Conservation (phyloP, 2,797 vertebrate genomes). For the Lacerta viridis region DNA sequence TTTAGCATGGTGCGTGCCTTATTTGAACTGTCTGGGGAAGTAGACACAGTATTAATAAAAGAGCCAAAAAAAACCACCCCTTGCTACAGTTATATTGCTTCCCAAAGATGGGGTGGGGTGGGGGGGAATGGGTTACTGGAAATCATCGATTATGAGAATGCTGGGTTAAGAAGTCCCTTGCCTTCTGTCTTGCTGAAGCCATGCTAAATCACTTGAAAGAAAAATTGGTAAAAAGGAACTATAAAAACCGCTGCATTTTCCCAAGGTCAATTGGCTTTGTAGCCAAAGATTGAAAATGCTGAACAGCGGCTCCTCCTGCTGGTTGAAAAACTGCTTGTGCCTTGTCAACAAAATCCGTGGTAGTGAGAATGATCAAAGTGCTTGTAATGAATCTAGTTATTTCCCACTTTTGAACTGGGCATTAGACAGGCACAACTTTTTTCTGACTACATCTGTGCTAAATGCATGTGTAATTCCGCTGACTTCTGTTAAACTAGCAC, state of each 20-base stretch:
- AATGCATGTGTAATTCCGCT: neutral
- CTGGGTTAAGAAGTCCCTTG: slow-evolving; percentile 42
- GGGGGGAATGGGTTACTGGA: slow-evolving; percentile 15
- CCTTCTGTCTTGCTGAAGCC: slow-evolving; percentile 25
- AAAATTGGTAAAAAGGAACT: slow-evolving; percentile 32
- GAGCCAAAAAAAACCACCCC: slow-evolving; percentile 1
- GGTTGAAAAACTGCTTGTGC: slow-evolving; percentile 39
- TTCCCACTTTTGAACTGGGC: slow-evolving; percentile 8
- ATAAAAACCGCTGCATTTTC: slow-evolving; percentile 50
- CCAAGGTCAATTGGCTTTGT: slow-evolving; percentile 45
- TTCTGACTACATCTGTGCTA: neutral
- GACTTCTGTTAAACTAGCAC: slow-evolving; percentile 11
- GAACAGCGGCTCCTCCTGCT: slow-evolving; percentile 35
- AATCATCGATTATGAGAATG: slow-evolving; percentile 44
- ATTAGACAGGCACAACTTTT: slow-evolving; percentile 12
- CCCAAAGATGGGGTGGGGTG: slow-evolving; percentile 33
- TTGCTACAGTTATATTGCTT: slow-evolving; percentile 31
- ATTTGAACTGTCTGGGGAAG: slow-evolving; percentile 38
- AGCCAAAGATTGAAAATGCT: slow-evolving; percentile 38
- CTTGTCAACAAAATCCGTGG: neutral
- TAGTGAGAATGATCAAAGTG: slow-evolving; percentile 11
- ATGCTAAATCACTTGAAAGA: slow-evolving; percentile 49
- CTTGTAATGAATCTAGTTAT: slow-evolving; percentile 18
- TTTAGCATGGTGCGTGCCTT: slow-evolving; percentile 31
- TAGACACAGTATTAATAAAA: neutral